A percentile compares a stretch with the other conserved stretches of the same genome.
Conservation (phyloP, 2,797 vertebrate species). For the Pogonophryne albipinna region DNA sequence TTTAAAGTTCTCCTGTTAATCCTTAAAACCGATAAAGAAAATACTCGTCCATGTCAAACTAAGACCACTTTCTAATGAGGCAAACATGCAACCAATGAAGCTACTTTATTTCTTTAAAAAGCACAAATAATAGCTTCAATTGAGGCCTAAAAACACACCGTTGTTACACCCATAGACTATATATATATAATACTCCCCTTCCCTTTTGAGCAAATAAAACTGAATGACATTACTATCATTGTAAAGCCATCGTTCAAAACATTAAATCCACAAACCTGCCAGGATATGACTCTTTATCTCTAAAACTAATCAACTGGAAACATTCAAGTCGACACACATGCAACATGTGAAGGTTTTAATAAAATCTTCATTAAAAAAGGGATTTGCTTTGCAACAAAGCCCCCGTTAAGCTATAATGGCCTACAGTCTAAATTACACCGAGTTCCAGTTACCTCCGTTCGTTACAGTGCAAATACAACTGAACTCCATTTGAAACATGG, state of each 20-base stretch:
- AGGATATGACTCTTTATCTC: fast-evolving
- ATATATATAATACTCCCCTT: no score
- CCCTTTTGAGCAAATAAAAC: no score
- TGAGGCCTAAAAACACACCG: not conserved
- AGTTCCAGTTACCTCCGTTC: no score
- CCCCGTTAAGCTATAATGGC: no score
- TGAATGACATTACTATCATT: not conserved
- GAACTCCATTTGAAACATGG: not conserved
- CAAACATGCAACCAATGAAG: not conserved
- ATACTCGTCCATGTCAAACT: fast-evolving
- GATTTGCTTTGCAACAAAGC: no score
- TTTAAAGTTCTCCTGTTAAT: not conserved
- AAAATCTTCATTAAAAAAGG: no score
- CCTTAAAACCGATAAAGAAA: not conserved
- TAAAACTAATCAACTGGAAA: fast-evolving
- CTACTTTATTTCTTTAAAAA: not conserved
- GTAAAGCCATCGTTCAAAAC: not conserved
- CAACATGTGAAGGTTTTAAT: no score
- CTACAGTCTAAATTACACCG: no score
- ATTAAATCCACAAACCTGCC: not conserved
- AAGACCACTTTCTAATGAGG: fast-evolving
- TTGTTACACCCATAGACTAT: no score
- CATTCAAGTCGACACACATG: no score
- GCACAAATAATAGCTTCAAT: not conserved
- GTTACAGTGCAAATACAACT: not conserved